Percentiles rank a stretch among this genome's conserved stretches.
phyloP scores from a whole-genome alignment of 2,888 invertebrate species.

The Catocala fraxini region DNA sequence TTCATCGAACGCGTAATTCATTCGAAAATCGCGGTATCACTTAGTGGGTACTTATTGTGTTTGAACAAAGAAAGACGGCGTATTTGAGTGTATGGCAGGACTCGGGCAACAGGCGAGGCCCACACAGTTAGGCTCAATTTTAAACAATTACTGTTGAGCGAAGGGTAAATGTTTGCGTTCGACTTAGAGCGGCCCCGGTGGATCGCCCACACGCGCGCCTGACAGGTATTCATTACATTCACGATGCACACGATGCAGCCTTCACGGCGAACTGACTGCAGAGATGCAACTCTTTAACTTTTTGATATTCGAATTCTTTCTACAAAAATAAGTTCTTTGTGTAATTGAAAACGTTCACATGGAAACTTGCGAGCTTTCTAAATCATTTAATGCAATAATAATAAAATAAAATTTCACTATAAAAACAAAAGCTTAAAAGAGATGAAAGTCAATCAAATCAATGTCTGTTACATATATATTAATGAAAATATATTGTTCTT shows the following conservation, averaged over 20 bases:
- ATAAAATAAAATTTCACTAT: background rate
- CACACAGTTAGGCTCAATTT: constrained; percentile 88
- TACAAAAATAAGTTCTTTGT: constrained; percentile 3
- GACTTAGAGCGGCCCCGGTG: constrained; percentile 76
- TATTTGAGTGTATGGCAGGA: constrained; percentile 67
- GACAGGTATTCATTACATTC: constrained; percentile 86
- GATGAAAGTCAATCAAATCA: too few relatives aligned
- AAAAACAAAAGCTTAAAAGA: background rate
- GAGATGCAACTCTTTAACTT: constrained; percentile 49
- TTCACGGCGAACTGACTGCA: constrained; percentile 55
- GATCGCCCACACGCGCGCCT: constrained; percentile 85
- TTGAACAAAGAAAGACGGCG: constrained; percentile 70
- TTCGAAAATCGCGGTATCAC: constrained; percentile 55
- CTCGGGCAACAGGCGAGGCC: constrained; percentile 78
- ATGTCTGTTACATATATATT: too few relatives aligned
- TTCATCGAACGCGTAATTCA: constrained; percentile 36
- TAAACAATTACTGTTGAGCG: constrained; percentile 87
- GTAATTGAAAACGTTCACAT: constrained; percentile 5
- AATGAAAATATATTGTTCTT: background rate
- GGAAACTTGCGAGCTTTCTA: background rate
- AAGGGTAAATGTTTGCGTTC: constrained; percentile 87
- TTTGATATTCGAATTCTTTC: constrained; percentile 42
- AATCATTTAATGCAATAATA: background rate
- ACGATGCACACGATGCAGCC: constrained; percentile 74
- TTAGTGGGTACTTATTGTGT: constrained; percentile 71